Evolutionary conservation across 1,140 invertebrate genomes (phyloP), one percentile per base, ranked within the genome.

Genomic region (Halyomorpha halys): DNA sequence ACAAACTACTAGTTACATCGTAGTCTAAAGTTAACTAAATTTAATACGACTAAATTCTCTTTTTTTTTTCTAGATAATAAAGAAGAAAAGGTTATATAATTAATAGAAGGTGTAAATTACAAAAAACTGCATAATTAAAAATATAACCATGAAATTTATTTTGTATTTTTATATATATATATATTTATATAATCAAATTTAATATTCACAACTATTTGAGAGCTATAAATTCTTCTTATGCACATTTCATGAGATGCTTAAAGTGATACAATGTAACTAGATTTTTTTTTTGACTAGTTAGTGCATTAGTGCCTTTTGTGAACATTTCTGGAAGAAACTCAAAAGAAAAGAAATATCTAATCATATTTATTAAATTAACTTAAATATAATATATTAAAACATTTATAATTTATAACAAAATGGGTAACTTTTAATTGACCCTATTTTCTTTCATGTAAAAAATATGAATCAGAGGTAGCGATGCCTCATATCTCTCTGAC

Each of bases 381-480:
- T 27, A 49, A 45, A 27, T 3, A 44, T 44, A 18, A 39, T 47
- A 47, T 51, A 63, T 53, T 30, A 62, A 62, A 45, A 45, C 11
- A 44, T 51, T 34, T 53, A 51, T 27, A 63, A 54, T 54, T 18
- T 53, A 63, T 51, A 63, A 63, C 47, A 62, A 49, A 30, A 45
- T 47, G 62, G 62, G 62, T 63, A 63, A 63, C 62, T 63, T 30
- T 30, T 63, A 63, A 63, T 63, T 63, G 62, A 63, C 62, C 62
- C 62, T 63, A 34, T 45, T 19, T 54, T 49, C 21, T 49, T 21
- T 19, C 9, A 23, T 56, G 53, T 21, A 56, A 56, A 56, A 56
- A 56, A 56, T 56, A 56, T 56, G 53, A 56, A 56, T 16, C 23
- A 23, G 53, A 56, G 53, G 53, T 56, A 56, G 34, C 34, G 13